These are phyloP conservation scores for Ataeniobius toweri DNA, from an alignment of 2,797 vertebrate genomes.

Conservation along the genomic window DNA sequence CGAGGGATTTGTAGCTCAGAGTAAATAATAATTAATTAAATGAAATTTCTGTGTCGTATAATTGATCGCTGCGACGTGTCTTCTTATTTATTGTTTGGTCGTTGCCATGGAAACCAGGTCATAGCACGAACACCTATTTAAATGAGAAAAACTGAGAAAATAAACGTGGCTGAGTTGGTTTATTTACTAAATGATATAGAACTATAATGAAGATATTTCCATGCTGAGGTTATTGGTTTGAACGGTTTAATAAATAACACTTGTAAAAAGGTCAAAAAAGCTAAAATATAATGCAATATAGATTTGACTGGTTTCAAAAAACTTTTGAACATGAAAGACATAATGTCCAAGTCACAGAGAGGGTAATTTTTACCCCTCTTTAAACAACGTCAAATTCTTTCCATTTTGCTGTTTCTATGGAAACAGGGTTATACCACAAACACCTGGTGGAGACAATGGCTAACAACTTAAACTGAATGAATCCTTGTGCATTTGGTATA, in stretches of 20 bases:
- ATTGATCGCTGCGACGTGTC: background rate
- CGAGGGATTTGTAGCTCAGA: too few relatives aligned
- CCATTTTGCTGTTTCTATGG: slow-evolving; percentile 3
- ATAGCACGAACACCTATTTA: background rate
- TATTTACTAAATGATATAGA: background rate
- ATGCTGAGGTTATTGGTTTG: background rate
- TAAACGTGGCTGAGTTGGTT: background rate
- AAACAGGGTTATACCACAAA: background rate
- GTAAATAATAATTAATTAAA: background rate
- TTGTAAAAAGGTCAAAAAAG: background rate
- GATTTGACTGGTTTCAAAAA: background rate
- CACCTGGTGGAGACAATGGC: background rate
- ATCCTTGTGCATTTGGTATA: background rate
- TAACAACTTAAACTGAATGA: background rate
- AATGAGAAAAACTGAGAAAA: background rate
- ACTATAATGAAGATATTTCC: background rate
- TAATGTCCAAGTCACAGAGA: background rate
- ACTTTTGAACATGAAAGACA: background rate
- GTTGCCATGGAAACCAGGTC: background rate
- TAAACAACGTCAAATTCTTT: slow-evolving; percentile 2
- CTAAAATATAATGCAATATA: background rate
- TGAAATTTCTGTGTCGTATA: background rate
- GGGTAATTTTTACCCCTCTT: background rate
- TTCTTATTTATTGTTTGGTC: background rate
- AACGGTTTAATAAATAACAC: background rate